phyloP scores from a whole-genome alignment of 2,888 invertebrate genomes.

The Gandaritis pyraliata region DNA sequence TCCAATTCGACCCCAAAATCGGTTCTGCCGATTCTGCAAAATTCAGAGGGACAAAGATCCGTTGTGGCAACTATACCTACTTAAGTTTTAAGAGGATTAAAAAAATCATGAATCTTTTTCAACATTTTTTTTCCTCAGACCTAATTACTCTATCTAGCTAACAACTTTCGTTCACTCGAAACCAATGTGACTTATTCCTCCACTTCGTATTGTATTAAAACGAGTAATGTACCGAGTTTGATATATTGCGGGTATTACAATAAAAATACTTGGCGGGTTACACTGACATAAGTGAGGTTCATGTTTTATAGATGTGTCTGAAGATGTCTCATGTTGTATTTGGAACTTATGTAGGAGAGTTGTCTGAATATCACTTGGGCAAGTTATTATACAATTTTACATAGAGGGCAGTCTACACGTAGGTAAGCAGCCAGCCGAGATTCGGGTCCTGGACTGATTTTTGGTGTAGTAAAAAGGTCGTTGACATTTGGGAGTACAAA shows the following conservation, averaged over 20 bases:
- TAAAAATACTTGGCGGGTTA: slow-evolving; percentile 25
- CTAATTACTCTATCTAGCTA: slow-evolving; percentile 1
- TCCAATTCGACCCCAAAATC: too few relatives aligned
- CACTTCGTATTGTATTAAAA: slow-evolving; percentile 26
- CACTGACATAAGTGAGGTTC: slow-evolving; percentile 17
- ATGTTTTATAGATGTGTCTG: slow-evolving; percentile 22
- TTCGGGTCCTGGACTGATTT: not conserved
- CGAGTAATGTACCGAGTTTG: slow-evolving; percentile 29
- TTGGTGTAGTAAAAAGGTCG: not conserved
- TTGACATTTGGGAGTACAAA: not conserved
- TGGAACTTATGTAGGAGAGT: slow-evolving; percentile 4
- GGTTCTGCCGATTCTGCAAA: too few relatives aligned
- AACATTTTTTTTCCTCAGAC: not conserved
- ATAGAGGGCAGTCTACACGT: too few relatives aligned
- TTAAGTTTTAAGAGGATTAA: too few relatives aligned
- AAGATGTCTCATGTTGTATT: slow-evolving; percentile 9
- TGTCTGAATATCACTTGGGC: not conserved
- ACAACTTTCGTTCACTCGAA: slow-evolving; percentile 9
- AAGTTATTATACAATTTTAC: not conserved
- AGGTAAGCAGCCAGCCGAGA: too few relatives aligned
- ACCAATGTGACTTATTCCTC: slow-evolving; percentile 31
- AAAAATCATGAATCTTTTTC: too few relatives aligned
- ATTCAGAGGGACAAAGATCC: too few relatives aligned
- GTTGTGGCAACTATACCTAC: too few relatives aligned
- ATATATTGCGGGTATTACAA: slow-evolving; percentile 30